Evolutionary conservation across 2,113 vertebrate genomes (phyloP).

Genomic region (Phalacrocorax brasilianus): DNA sequence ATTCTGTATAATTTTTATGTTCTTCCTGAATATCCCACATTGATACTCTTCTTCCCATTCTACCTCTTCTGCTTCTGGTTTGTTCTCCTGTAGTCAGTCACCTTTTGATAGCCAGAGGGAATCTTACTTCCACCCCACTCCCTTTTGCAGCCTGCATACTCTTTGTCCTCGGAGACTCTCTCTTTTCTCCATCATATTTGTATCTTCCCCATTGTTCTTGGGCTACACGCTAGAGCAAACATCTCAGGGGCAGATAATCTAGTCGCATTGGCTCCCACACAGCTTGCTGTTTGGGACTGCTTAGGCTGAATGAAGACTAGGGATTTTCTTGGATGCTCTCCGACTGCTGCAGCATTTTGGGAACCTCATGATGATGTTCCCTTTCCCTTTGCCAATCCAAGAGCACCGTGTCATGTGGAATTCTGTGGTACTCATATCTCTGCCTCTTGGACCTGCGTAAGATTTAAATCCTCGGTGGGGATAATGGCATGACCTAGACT

Average conservation of each 20-base stretch:
- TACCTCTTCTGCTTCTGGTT: neutral
- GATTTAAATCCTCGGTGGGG: neutral
- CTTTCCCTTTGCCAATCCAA: neutral
- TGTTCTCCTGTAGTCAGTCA: neutral
- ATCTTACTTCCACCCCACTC: neutral
- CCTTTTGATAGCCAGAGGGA: neutral
- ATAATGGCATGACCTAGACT: neutral
- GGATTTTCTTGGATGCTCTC: neutral
- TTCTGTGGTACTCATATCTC: neutral
- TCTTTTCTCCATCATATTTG: neutral
- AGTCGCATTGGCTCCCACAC: neutral
- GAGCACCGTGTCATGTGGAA: fast-evolving
- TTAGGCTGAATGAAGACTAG: neutral
- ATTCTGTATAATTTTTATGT: neutral
- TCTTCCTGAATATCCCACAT: neutral
- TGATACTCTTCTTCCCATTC: neutral
- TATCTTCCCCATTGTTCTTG: neutral
- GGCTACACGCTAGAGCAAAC: fast-evolving
- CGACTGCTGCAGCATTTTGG: neutral
- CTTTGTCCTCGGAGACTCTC: neutral
- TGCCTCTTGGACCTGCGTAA: neutral
- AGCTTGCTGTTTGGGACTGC: fast-evolving
- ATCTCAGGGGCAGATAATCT: neutral
- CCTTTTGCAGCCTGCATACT: fast-evolving
- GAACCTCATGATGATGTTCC: neutral